Conservation (phyloP, 1,140 invertebrate species). For the Drosophila sucinea region DNA sequence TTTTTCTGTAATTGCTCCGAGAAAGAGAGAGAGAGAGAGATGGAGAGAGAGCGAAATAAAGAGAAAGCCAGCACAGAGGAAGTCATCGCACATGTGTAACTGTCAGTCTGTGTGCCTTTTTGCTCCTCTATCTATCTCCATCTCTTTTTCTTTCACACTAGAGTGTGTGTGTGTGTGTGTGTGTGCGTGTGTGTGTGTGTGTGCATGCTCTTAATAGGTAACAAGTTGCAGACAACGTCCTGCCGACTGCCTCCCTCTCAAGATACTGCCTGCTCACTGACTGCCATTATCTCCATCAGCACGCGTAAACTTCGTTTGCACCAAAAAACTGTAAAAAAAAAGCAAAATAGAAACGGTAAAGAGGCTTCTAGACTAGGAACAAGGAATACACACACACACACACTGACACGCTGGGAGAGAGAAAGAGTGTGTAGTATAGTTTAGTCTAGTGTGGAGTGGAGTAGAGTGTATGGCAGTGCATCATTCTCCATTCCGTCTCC, state of each 20-base stretch:
- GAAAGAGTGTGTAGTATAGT: not conserved
- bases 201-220: constrained; percentile 59
- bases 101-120: constrained; percentile 19
- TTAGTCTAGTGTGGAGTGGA: constrained; percentile 8
- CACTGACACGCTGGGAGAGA: constrained; percentile 10
- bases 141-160: not conserved
- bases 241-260: constrained; percentile 30
- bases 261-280: constrained; percentile 49
- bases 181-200: constrained; percentile 3
- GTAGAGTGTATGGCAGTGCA: constrained; percentile 1
- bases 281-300: constrained; percentile 76
- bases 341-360: constrained; percentile 12
- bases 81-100: constrained; percentile 40
- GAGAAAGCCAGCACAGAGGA: constrained; percentile 32
- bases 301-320: constrained; percentile 79
- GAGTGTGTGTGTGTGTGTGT: not conserved
- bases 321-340: constrained; percentile 38
- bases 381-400: constrained; percentile 10
- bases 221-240: constrained; percentile 53
- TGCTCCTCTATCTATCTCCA: not conserved
- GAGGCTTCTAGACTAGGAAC: constrained; percentile 3
- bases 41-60: constrained; percentile 5
- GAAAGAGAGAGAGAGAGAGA: constrained; percentile 28
- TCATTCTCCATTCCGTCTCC: constrained; percentile 5
- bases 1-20: constrained; percentile 72